These are phyloP conservation scores for Hydrolagus colliei DNA, from an alignment of 2,797 vertebrate species.

Conservation along the genomic window DNA sequence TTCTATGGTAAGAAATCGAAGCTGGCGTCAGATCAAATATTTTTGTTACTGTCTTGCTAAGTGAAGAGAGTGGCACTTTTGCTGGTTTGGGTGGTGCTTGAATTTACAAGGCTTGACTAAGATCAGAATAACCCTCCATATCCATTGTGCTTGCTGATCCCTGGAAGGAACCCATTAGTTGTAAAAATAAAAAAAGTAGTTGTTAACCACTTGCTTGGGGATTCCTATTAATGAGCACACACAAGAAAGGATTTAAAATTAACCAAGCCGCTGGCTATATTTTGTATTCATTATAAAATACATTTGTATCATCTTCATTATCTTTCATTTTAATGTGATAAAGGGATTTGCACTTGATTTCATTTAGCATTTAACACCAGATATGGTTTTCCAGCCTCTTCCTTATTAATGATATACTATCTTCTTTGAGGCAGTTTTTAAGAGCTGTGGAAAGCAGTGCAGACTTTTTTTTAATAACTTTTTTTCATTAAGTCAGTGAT, in stretches of 20 bases:
- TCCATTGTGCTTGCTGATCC: neutral
- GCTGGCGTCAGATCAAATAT: neutral
- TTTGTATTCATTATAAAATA: conserved; percentile 11
- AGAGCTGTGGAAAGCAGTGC: neutral
- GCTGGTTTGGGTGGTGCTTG: neutral
- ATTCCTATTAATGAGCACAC: neutral
- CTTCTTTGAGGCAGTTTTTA: neutral
- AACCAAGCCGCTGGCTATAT: conserved; percentile 22
- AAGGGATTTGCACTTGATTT: conserved; percentile 25
- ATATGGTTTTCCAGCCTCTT: neutral
- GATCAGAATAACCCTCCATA: neutral
- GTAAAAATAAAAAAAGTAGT: conserved; percentile 11
- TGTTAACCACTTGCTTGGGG: conserved; percentile 19
- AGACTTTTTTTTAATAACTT: neutral
- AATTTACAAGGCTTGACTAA: neutral
- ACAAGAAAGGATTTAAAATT: neutral
- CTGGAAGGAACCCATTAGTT: neutral
- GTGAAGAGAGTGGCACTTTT: neutral
- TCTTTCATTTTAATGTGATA: conserved; percentile 17
- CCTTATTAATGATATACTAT: neutral
- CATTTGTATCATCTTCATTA: conserved; percentile 16
- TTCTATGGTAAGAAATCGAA: neutral
- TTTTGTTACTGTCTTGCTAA: neutral
- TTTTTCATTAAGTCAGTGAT: neutral
- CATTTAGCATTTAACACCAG: neutral